Evolutionary conservation across 2,888 invertebrate species (phyloP), one percentile per base, ranked within the genome.

Genomic region (Acrobasis repandana): DNA sequence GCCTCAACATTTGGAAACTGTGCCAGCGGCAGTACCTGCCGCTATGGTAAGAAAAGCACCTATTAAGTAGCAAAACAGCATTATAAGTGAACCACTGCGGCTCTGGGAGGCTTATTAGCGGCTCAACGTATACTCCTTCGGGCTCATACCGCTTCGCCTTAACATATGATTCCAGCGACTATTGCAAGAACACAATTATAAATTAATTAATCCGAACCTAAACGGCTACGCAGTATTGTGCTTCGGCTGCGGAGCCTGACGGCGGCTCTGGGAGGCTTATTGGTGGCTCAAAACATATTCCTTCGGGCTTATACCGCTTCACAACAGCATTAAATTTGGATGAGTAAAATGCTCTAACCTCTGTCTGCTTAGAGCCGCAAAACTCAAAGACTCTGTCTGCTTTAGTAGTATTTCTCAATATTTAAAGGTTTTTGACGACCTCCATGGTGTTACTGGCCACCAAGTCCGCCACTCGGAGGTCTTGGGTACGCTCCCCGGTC

Each of bases 1-100:
- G 0, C 93, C 95, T 56, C 94, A 94, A 58, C 94, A 97, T 77
- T 95, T 98, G 85, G 98, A 98, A 93, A 97, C 98, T 0, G 96
- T 98, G 71, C 98, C 98, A n/a, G 97, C 97, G 8, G 98, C 98
- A 79, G 97, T 98, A 72, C 97, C 97, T 47, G 97, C 97, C 63
- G 95, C 96, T 69, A 95, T 97, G 96, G 98, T 98, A 87, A 94
- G 93, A 18, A 33, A 46, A 10, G 10, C 1, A 11, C 2, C 14
- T 2, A 38, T 11, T 1, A 38, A 2, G 3, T 38, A 10, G 10
- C 0, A 38, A 14, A 11, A 38, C 10, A 4, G 2, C 9, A 38
- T 38, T 28, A 0, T 28, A 28, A 28, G 28, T 5, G 4, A 20
- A 20, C 2, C 20, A n/a, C n/a, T n/a, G n/a, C 96, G 3, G 94